These are phyloP conservation scores for Lamellibrachia luymesi DNA, from an alignment of 1,140 invertebrate species.

Conservation along the genomic window DNA sequence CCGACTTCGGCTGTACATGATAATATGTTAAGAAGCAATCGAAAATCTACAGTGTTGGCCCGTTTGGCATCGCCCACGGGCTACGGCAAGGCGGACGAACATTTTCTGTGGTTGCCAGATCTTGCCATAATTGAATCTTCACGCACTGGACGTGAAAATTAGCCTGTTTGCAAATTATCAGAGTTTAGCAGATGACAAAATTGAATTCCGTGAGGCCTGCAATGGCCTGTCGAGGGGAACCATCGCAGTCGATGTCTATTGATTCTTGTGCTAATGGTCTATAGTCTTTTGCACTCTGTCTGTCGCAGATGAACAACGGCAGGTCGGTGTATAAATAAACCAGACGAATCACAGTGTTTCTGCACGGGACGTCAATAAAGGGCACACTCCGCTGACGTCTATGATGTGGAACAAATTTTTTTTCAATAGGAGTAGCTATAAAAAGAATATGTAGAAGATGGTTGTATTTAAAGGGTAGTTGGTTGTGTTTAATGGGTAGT, in stretches of 20 bases:
- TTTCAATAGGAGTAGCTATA: no score
- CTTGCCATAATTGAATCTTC: neutral
- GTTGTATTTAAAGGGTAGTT: no score
- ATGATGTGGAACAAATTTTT: neutral
- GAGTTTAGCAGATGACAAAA: conserved; percentile 1
- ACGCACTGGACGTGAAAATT: neutral
- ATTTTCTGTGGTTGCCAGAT: neutral
- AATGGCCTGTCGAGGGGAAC: neutral
- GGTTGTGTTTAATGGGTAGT: no score
- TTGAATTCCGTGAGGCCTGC: neutral
- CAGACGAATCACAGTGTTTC: neutral
- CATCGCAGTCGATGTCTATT: neutral
- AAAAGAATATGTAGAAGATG: no score
- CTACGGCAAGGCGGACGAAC: neutral
- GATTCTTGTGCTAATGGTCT: neutral
- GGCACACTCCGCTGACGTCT: neutral
- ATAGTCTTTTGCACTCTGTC: neutral
- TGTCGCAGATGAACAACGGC: neutral
- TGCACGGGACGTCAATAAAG: neutral
- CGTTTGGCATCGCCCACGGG: neutral
- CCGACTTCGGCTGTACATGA: neutral
- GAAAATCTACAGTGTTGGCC: neutral
- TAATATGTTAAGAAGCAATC: neutral
- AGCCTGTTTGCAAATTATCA: neutral
- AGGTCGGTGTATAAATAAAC: neutral